A percentile compares a stretch with the other conserved stretches of the same genome.
Evolutionary conservation across 2,888 invertebrate genomes (phyloP).

Genomic region (Agrilus mali): DNA sequence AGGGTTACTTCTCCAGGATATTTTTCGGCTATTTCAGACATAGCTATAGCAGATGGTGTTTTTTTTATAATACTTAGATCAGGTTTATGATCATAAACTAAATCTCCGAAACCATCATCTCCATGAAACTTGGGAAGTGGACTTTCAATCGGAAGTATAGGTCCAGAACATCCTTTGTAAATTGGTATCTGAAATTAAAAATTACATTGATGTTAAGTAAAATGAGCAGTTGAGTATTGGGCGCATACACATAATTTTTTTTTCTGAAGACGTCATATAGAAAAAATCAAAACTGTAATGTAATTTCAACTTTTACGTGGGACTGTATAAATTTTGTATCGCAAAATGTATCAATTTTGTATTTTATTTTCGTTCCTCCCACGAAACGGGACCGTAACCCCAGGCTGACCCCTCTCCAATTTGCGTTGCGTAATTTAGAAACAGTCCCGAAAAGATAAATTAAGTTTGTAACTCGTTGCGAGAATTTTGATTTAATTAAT

Average conservation of each 20-base stretch:
- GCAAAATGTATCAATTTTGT: too few relatives aligned
- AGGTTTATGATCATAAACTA: conserved; percentile 18
- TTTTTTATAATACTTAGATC: conserved; percentile 19
- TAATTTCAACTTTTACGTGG: too few relatives aligned
- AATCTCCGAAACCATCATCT: conserved; percentile 61
- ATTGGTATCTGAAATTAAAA: conserved; percentile 50
- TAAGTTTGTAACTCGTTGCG: too few relatives aligned
- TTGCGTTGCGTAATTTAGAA: too few relatives aligned
- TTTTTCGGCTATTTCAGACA: conserved; percentile 44
- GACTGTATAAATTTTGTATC: too few relatives aligned
- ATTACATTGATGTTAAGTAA: background rate
- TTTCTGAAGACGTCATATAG: background rate
- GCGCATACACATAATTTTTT: too few relatives aligned
- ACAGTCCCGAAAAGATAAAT: too few relatives aligned
- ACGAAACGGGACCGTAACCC: too few relatives aligned
- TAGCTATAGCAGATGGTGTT: conserved; percentile 40
- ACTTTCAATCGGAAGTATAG: conserved; percentile 30
- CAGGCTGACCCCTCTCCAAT: too few relatives aligned
- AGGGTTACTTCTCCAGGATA: conserved; percentile 46
- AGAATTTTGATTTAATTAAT: too few relatives aligned
- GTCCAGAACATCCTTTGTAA: conserved; percentile 46
- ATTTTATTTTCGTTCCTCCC: too few relatives aligned
- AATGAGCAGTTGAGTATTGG: too few relatives aligned
- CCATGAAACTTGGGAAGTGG: conserved; percentile 43
- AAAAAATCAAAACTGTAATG: conserved; percentile 1